phyloP scores from a whole-genome alignment of 2,888 invertebrate species.

The Leucania comma region DNA sequence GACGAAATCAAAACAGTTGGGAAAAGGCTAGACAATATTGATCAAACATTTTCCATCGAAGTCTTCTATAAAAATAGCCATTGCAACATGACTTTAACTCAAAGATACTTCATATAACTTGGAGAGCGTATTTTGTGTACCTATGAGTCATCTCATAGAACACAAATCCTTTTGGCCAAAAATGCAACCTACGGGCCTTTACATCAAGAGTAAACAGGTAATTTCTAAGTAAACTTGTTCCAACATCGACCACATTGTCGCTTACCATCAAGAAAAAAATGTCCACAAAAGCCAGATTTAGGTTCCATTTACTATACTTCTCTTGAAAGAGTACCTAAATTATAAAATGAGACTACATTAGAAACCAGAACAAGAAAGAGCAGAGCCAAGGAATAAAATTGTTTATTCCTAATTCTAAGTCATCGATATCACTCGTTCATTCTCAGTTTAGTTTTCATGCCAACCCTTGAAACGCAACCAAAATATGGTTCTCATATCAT shows the following conservation, averaged over 20 bases:
- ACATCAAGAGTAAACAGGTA: too few species aligned
- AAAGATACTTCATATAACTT: neutral
- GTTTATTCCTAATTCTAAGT: neutral
- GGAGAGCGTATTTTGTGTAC: neutral
- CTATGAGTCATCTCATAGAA: neutral
- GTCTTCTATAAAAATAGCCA: neutral
- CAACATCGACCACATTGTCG: too few species aligned
- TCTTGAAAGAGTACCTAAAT: neutral
- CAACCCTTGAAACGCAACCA: constrained; percentile 19
- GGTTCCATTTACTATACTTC: neutral
- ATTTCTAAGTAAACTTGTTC: too few species aligned
- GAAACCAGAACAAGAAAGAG: too few species aligned
- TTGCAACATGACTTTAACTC: neutral
- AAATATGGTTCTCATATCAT: constrained; percentile 4
- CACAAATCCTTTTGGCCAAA: neutral
- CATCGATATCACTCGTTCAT: neutral
- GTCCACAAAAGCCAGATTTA: neutral
- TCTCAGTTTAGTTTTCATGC: neutral
- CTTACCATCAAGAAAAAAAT: neutral
- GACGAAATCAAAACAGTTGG: too few species aligned
- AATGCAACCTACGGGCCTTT: too few species aligned
- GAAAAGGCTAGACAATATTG: too few species aligned
- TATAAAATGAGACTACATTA: too few species aligned
- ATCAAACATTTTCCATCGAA: too few species aligned
- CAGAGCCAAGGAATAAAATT: too few species aligned